These are phyloP conservation scores for Tyrannus savana DNA, from an alignment of 2,113 vertebrate species.

Conservation along the genomic window DNA sequence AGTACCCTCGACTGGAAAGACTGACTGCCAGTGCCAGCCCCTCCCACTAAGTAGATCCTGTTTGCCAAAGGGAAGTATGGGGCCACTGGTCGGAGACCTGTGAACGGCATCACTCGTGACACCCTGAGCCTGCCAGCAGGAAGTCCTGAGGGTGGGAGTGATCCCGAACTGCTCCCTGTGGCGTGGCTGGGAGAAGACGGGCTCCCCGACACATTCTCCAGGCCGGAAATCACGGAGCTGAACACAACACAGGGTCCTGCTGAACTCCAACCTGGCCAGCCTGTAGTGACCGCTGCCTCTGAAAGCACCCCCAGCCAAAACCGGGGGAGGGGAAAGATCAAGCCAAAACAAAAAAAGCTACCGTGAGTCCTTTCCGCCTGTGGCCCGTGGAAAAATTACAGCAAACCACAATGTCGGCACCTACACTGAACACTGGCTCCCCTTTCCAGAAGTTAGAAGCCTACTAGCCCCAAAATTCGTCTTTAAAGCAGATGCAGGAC, in stretches of 20 bases:
- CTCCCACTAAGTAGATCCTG: neutral
- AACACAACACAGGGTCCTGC: neutral
- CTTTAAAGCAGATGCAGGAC: neutral
- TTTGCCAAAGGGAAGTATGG: neutral
- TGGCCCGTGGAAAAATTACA: neutral
- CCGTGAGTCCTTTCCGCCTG: no score
- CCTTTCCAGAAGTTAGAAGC: neutral
- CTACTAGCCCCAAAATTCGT: neutral
- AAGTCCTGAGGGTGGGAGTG: neutral
- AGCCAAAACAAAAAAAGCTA: rapidly evolving
- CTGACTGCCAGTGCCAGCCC: neutral
- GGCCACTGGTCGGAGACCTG: neutral
- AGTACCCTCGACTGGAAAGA: neutral
- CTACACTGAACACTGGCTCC: rapidly evolving
- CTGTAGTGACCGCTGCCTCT: neutral
- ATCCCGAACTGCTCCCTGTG: neutral
- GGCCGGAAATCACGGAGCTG: rapidly evolving
- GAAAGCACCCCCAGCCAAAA: neutral
- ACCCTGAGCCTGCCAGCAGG: neutral
- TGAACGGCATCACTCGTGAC: neutral
- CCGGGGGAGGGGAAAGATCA: rapidly evolving
- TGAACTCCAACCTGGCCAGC: neutral
- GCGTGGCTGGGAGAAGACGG: rapidly evolving
- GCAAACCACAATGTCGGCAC: neutral
- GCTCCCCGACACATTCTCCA: rapidly evolving